Base-by-base conservation (phyloP, 1,140 invertebrate species). In the Metaphire vulgaris region DNA sequence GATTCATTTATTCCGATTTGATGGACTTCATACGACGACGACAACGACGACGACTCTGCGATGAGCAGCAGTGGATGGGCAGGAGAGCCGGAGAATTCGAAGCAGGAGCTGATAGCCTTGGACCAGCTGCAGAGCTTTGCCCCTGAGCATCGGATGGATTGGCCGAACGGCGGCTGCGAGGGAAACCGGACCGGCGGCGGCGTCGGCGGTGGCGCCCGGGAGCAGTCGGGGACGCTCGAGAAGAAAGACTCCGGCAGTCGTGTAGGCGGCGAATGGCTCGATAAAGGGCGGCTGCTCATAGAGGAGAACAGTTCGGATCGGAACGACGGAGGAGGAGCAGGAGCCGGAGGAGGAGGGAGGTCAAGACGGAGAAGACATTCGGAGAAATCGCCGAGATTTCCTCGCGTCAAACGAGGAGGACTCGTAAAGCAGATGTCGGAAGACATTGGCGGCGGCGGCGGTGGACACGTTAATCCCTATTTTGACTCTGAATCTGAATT, bases 401-500 rank as follows among this genome's bases (percentile, higher is more conserved):
- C 41, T 56, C 41, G 41, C 21, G 41, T 21, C 6, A 56, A 56
- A 21, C n/a, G n/a, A n/a, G 41, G 41, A 56, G 41, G 6, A 21
- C 41, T 56, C 6, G 41, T 56, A 21, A 56, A 21, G 41, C 41
- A 56, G 41, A 21, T 56, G 6, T 56, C 41, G 6, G 41, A 56
- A 56, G 41, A 56, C 21, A n/a, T n/a, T n/a, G n/a, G n/a, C n/a
- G n/a, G n/a, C n/a, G n/a, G n/a, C n/a, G 21, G 41, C n/a, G n/a
- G n/a, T 12, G 72, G 72, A 29, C 28, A 41, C 34, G 32, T 73
- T 6, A 73, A 73, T 30, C 34, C 31, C 15, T 73, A 34, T 41
- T 73, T 56, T 73, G 72, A 73, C 34, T 64, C 72, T 26, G 72
- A 34, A 16, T 73, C 72, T 41, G 72, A 73, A 73, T 21, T 56